A percentile compares a stretch with the other conserved stretches of the same genome.
These are phyloP conservation scores for Actenoides hombroni DNA, from an alignment of 2,113 vertebrate genomes.

Conservation along the genomic window DNA sequence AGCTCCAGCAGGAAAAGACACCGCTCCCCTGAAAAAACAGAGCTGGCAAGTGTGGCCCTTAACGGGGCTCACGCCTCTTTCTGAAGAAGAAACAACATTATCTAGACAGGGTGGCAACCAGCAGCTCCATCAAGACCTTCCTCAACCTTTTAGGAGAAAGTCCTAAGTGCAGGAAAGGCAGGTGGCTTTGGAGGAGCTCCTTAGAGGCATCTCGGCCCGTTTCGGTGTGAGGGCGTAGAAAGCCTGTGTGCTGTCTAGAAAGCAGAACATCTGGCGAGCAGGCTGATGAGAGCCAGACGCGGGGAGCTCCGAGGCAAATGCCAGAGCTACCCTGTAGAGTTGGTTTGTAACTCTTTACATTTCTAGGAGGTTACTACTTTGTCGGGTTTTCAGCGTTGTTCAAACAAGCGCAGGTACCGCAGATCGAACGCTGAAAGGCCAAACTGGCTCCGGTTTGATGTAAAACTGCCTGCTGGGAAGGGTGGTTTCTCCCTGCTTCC, in stretches of 20 bases:
- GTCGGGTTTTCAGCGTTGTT: neutral
- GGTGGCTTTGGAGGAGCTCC: neutral
- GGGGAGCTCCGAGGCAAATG: neutral
- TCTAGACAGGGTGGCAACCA: neutral
- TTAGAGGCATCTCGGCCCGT: neutral
- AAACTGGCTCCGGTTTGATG: neutral
- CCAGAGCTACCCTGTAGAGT: neutral
- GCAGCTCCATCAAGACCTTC: neutral
- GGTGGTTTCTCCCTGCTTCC: neutral
- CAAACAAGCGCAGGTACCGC: neutral
- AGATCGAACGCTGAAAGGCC: neutral
- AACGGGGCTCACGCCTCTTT: neutral
- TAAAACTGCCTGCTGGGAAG: neutral
- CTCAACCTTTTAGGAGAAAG: neutral
- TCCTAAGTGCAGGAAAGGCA: neutral
- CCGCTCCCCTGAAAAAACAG: accelerated
- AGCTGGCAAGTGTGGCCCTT: neutral
- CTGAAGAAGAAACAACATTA: neutral
- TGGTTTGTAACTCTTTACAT: neutral
- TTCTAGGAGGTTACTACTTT: neutral
- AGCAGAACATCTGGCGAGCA: constrained; percentile 41
- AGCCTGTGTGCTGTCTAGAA: neutral
- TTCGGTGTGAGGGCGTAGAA: neutral
- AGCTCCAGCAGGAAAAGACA: neutral
- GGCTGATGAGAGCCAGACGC: constrained; percentile 18